A percentile compares a stretch with the other conserved stretches of the same genome.
These are phyloP conservation scores for Xanthia icteritia DNA, from an alignment of 2,888 invertebrate genomes.

Conservation along the genomic window DNA sequence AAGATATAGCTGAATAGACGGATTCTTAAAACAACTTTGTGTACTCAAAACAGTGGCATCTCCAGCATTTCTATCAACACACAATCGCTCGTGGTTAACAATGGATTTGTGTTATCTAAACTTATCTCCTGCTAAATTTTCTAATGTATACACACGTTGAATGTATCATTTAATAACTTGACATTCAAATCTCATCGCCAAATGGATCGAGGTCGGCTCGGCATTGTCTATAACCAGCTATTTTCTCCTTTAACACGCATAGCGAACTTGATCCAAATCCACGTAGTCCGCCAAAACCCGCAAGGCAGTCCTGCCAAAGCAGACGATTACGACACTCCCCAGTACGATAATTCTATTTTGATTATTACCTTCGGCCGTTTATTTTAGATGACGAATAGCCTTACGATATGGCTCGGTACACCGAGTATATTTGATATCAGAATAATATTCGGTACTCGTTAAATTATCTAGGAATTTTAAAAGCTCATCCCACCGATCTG, in stretches of 20 bases:
- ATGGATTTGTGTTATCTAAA: constrained; percentile 45
- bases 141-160: constrained; percentile 9
- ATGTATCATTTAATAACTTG: constrained; percentile 38
- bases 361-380: constrained; percentile 90
- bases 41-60: constrained; percentile 53
- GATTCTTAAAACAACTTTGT: constrained; percentile 54
- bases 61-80: constrained; percentile 50
- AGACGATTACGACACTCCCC: constrained; percentile 85
- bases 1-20: constrained; percentile 47
- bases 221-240: constrained; percentile 62
- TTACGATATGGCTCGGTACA: constrained; percentile 78
- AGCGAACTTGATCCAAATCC: constrained; percentile 76
- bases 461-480: constrained; percentile 89
- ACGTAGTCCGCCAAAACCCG: constrained; percentile 77
- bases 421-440: constrained; percentile 67
- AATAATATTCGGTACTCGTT: constrained; percentile 75
- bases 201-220: constrained; percentile 57
- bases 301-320: constrained; percentile 82
- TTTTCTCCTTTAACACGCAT: constrained; percentile 64
- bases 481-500: constrained; percentile 81
- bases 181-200: constrained; percentile 59
- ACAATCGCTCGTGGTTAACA: constrained; percentile 33
- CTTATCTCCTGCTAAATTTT: constrained; percentile 22
- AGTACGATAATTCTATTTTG: constrained; percentile 89
- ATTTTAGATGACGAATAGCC: constrained; percentile 89